Base-by-base conservation (phyloP, 2,113 vertebrate genomes). In the Lontra canadensis region DNA sequence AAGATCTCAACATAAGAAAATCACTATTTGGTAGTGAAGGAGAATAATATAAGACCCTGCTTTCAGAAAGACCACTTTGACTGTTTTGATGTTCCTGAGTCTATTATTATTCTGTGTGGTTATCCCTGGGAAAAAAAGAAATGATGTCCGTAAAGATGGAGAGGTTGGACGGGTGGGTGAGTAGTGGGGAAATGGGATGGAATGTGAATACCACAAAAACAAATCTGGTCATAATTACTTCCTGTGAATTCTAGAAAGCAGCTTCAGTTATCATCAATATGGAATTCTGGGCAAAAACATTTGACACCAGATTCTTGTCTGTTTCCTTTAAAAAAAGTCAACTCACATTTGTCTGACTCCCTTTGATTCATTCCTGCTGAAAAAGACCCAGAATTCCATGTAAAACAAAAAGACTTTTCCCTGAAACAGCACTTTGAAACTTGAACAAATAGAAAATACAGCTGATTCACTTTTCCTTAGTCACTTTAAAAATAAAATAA, bases 221-320 rank as follows among this genome's bases (percentile, higher is more conserved):
- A 91, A 86, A 93, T 95, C 88, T 94, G 78, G 85, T 87, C 95
- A 36, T 90, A 94, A 84, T 76, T 44, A 82, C 36, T 87, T 85
- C 80, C 49, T 39, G 15, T 79, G 90, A 61, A 88, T 92, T 93
- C 90, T 92, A 93, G 88, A 96, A 97, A 93, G 67, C 69, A 87
- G 13, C 34, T 81, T 52, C 34, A 88, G 61, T 69, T 96, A 79
- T 61, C 61, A 57, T 79, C 26, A 69, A 17, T n/a, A 76, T 31
- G 34, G 57, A 89, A 76, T 80, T 59, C 79, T 69, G 4, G 23
- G 81, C 73, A 94, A 88, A 96, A 93, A 65, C 49, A 34, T 47
- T 61, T 69, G 63, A 97, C 12, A 76, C 55, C 39, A 88, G 34
- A 90, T 84, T 92, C 79, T 76, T 7, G 4, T 86, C 63, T 86